Evolutionary conservation across 2,888 invertebrate genomes (phyloP).

Genomic region (Hofmannophila pseudospretella): DNA sequence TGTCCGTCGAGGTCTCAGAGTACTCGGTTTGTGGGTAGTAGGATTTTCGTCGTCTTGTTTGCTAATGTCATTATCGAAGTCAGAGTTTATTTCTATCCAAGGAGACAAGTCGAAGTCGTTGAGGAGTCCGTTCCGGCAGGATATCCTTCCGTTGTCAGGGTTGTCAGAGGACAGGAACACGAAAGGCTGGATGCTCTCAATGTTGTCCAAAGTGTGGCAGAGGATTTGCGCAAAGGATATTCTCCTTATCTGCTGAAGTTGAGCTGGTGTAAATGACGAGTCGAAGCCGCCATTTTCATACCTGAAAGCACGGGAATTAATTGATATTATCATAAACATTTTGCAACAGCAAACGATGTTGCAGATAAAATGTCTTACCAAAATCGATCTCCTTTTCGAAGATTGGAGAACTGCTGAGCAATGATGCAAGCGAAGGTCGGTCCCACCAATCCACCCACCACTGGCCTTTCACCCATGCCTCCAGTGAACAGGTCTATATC

Average conservation of each 20-base stretch:
- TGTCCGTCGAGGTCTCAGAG: constrained; percentile 33
- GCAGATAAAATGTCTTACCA: constrained; percentile 70
- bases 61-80: constrained; percentile 53
- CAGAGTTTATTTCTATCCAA: constrained; percentile 76
- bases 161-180: constrained; percentile 81
- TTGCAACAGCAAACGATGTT: background rate
- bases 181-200: constrained; percentile 84
- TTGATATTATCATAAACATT: background rate
- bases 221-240: constrained; percentile 85
- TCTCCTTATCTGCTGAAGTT: constrained; percentile 84
- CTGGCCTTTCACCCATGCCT: constrained; percentile 88
- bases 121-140: constrained; percentile 74
- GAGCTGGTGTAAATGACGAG: constrained; percentile 86
- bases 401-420: constrained; percentile 89
- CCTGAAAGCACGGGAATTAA: constrained; percentile 34
- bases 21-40: constrained; percentile 24
- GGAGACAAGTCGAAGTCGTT: constrained; percentile 79
- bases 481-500: constrained; percentile 92
- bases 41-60: constrained; percentile 44
- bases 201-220: constrained; percentile 81
- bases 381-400: constrained; percentile 87
- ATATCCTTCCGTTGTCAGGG: constrained; percentile 76
- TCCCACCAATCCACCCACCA: constrained; percentile 88
- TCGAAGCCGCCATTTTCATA: constrained; percentile 88
- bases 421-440: constrained; percentile 93